Evolutionary conservation across 2,797 vertebrate species (phyloP).

Genomic region (Coregonus sp.): DNA sequence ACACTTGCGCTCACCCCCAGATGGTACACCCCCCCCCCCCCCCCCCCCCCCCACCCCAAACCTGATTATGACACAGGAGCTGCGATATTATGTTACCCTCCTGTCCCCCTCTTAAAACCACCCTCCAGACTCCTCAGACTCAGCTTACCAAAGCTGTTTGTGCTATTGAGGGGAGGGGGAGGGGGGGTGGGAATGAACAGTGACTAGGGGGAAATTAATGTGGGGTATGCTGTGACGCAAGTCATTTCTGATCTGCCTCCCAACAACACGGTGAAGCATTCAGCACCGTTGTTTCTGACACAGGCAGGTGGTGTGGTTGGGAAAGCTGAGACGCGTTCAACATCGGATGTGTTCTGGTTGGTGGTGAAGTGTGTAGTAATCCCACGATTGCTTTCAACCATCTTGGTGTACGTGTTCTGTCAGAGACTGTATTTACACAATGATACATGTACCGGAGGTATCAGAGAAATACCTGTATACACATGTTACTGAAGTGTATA

Average conservation of each 20-base stretch:
- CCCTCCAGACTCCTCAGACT: conserved; percentile 8
- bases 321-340: background rate
- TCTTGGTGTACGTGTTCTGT: too few species aligned
- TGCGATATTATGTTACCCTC: conserved; percentile 14
- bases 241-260: background rate
- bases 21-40: conserved; percentile 14
- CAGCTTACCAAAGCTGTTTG: background rate
- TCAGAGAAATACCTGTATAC: too few species aligned
- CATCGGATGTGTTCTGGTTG: too few species aligned
- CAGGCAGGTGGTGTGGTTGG: background rate
- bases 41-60: background rate
- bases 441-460: too few species aligned
- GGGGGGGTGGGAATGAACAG: too few species aligned
- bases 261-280: background rate
- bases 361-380: too few species aligned
- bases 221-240: background rate
- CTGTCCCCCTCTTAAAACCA: too few species aligned
- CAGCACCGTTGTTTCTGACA: background rate
- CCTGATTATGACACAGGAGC: conserved; percentile 24
- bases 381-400: too few species aligned
- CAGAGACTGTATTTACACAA: too few species aligned
- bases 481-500: too few species aligned
- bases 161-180: conserved; percentile 3
- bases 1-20: background rate
- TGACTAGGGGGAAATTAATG: background rate